phyloP scores from a whole-genome alignment of 1,140 invertebrate species.

The Drosophila leontia region DNA sequence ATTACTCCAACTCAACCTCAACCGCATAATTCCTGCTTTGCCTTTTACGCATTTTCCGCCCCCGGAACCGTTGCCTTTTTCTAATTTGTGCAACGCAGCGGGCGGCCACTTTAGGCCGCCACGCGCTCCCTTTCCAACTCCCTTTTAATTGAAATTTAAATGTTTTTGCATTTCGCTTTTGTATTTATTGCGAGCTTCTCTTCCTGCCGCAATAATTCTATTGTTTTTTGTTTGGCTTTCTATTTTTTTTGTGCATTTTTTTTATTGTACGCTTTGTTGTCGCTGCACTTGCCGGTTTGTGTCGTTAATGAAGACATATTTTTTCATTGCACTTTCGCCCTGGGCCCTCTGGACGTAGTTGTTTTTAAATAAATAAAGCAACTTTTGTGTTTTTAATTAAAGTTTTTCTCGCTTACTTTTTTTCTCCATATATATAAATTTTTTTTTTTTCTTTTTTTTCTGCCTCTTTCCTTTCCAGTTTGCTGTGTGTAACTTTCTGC shows the following conservation, averaged over 20 bases:
- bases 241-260: conserved; percentile 28
- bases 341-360: conserved; percentile 37
- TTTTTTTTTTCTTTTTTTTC: conserved; percentile 24
- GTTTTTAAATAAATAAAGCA: conserved; percentile 81
- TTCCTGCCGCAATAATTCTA: conserved; percentile 37
- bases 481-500: conserved; percentile 55
- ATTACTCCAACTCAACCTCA: conserved; percentile 48
- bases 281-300: conserved; percentile 66
- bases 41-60: conserved; percentile 56
- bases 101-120: conserved; percentile 66
- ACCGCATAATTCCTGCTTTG: conserved; percentile 43
- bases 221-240: conserved; percentile 30
- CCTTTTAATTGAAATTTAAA: conserved; percentile 82
- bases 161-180: conserved; percentile 76
- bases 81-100: conserved; percentile 69
- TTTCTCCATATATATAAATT: background rate
- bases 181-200: conserved; percentile 63
- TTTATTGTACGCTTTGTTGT: conserved; percentile 55
- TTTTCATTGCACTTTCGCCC: conserved; percentile 66
- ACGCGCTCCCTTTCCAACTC: conserved; percentile 24
- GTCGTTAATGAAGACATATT: conserved; percentile 82
- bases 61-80: conserved; percentile 50
- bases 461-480: conserved; percentile 1
- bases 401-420: conserved; percentile 67
- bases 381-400: conserved; percentile 84